Base-by-base conservation (phyloP, 2,888 invertebrate species). In the Iselma pallidipennis region DNA sequence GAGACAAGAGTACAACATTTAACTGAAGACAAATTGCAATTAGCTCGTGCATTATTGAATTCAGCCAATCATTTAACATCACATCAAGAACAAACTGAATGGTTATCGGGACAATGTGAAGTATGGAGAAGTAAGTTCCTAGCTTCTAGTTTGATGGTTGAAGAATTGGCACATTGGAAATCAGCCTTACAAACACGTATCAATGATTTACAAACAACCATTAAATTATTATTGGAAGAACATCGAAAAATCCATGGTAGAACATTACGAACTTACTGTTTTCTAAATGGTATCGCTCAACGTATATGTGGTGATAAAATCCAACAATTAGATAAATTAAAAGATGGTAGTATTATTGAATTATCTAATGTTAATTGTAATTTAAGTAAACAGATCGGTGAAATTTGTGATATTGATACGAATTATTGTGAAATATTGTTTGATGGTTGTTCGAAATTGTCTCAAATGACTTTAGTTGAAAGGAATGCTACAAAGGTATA, bases 121-220 rank as follows among this genome's bases (percentile, higher is more conserved):
- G 95, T 97, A 53, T 98, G 96, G 96, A 87, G 95, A 66, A 96
- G 95, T 78, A 98, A 97, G 87, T 98, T 95, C 82, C 84, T 96
- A 71, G 96, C 97, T 23, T 94, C 94, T 84, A 93, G 96, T 79
- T 87, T 96, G 59, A 93, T 96, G 91, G 91, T 95, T 1, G 96
- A 96, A 82, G 96, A 96, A 82, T 81, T 96, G 68, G 95, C 95
- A 0, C 86, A 89, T 70, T 94, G 94, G 88, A 95, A 95, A 79
- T 91, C 91, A 51, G 86, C 89, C 57, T 83, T 95, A 23, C 88
- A 87, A 14, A 89, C 90, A 68, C 86, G 90, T 78, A 86, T 88
- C 54, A 86, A 87, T 28, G 89, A 89, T 68, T 82, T 91, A 57
- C 89, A 91, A 77, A 88, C 88, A 77, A 85, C 87, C 31, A 83